phyloP scores from a whole-genome alignment of 64 coral and sea anemone species.

The Dendronephthya gigantea region DNA sequence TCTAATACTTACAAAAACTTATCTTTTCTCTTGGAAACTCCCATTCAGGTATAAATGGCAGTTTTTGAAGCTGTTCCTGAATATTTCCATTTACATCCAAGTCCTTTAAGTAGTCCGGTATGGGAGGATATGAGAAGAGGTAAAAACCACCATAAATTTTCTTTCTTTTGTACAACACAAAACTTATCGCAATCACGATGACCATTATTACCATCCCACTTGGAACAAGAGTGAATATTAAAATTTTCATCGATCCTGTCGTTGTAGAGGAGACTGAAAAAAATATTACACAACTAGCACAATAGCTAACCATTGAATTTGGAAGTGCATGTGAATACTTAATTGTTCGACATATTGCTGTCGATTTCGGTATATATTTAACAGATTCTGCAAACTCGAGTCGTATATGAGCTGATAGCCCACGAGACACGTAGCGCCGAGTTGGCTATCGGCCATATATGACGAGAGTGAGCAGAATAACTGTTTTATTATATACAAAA shows the following conservation, averaged over 20 bases:
- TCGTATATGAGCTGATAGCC: no score
- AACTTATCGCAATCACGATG: background rate
- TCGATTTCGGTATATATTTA: no score
- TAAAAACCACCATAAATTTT: conserved; percentile 4
- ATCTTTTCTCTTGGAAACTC: background rate
- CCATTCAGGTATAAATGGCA: conserved; percentile 6
- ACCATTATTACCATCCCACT: background rate
- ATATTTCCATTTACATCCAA: background rate
- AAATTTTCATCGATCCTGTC: background rate
- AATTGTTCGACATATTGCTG: no score
- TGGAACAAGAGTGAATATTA: background rate
- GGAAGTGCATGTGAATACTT: no score
- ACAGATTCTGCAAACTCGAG: no score
- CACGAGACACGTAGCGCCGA: no score
- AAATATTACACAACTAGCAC: no score
- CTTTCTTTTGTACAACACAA: conserved; percentile 9
- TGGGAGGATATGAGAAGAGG: conserved; percentile 2
- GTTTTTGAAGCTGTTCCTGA: background rate
- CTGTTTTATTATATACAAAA: no score
- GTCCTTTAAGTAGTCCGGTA: background rate
- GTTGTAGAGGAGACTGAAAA: background rate
- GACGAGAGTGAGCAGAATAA: no score
- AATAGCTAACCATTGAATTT: no score
- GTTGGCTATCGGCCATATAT: no score
- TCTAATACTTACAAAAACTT: background rate